phyloP scores from a whole-genome alignment of 2,113 vertebrate species.

The Equus quagga region DNA sequence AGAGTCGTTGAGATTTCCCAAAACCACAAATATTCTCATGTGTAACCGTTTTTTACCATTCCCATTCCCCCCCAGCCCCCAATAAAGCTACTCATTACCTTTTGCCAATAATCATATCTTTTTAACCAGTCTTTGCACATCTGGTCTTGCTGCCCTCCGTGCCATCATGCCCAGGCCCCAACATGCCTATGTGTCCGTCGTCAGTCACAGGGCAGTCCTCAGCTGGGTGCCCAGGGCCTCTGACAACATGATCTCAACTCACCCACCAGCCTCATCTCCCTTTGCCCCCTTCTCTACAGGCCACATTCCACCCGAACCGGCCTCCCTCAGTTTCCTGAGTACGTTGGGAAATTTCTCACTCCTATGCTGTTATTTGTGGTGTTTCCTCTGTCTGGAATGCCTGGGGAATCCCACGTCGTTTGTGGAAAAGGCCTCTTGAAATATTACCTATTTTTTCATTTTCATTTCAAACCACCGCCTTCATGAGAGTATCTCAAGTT shows the following conservation, averaged over 20 bases:
- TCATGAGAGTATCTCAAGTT: background rate
- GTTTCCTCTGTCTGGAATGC: background rate
- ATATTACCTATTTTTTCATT: background rate
- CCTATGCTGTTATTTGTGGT: background rate
- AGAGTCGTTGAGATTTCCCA: background rate
- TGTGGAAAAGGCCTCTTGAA: background rate
- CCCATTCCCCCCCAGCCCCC: background rate
- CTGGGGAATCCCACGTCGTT: background rate
- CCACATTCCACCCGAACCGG: background rate
- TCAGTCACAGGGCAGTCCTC: background rate
- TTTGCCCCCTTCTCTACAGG: background rate
- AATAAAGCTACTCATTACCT: background rate
- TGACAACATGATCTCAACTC: background rate
- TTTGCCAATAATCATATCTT: background rate
- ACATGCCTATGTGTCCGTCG: background rate
- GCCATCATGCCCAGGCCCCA: background rate
- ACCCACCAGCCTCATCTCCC: background rate
- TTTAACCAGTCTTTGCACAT: background rate
- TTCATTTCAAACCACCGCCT: background rate
- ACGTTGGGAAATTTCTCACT: background rate
- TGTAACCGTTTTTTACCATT: background rate
- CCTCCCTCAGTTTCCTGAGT: background rate
- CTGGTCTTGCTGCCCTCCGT: background rate
- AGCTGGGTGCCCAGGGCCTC: background rate
- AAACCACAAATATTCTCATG: background rate